phyloP scores from a whole-genome alignment of 2,888 invertebrate species.

The Tachina grossa region DNA sequence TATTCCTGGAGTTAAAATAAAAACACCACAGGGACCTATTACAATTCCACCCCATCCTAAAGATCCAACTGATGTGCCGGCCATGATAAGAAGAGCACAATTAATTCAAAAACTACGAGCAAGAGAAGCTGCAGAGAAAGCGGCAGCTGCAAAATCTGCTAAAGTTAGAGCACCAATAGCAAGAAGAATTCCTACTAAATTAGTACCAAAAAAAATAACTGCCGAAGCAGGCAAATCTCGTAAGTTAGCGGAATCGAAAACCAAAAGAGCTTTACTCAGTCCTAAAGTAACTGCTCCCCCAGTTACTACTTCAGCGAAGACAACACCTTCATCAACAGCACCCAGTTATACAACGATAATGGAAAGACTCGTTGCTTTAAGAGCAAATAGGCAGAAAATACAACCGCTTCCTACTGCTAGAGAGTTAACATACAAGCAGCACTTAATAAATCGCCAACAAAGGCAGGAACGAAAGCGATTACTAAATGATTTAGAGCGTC shows the following conservation, averaged over 20 bases:
- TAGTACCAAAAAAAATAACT: slow-evolving; percentile 20
- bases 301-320: not conserved
- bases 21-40: slow-evolving; percentile 41
- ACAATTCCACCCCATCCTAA: slow-evolving; percentile 52
- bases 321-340: not conserved
- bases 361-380: slow-evolving; percentile 31
- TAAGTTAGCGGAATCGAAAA: slow-evolving; percentile 40
- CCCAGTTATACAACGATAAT: slow-evolving; percentile 35
- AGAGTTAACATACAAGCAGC: slow-evolving; percentile 38
- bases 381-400: not conserved
- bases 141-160: not conserved
- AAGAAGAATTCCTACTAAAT: slow-evolving; percentile 2
- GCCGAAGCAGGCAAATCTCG: slow-evolving; percentile 39
- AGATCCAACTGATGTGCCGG: slow-evolving; percentile 43
- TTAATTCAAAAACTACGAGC: slow-evolving; percentile 37
- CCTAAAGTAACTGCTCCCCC: not conserved
- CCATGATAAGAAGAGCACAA: slow-evolving; percentile 54
- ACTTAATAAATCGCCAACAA: slow-evolving; percentile 51
- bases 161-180: slow-evolving; percentile 15
- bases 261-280: not conserved
- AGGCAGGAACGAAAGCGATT: slow-evolving; percentile 25
- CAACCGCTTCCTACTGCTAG: slow-evolving; percentile 19
- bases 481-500: slow-evolving; percentile 6
- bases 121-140: slow-evolving; percentile 30
- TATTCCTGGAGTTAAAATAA: slow-evolving; percentile 27